Evolutionary conservation across 2,113 vertebrate genomes (phyloP).

Genomic region (Rhabdornis inornatus): DNA sequence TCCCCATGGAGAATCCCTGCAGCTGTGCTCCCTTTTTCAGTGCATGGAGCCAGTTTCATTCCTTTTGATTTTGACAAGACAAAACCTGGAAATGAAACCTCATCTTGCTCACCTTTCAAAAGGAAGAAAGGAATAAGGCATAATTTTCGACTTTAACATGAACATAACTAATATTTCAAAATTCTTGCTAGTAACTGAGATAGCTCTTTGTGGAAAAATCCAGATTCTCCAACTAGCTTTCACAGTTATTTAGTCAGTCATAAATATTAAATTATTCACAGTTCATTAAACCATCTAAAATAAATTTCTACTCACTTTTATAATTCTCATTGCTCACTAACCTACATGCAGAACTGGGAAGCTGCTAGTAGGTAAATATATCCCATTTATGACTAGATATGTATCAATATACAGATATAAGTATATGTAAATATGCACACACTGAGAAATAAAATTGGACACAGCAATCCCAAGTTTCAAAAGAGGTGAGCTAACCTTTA

Average conservation of each 20-base stretch:
- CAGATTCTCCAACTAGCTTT: background rate
- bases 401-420: background rate
- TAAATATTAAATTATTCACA: background rate
- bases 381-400: background rate
- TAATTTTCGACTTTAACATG: background rate
- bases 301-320: background rate
- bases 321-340: background rate
- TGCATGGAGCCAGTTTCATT: background rate
- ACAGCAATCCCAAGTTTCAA: background rate
- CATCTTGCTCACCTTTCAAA: background rate
- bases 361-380: background rate
- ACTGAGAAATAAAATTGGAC: background rate
- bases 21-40: background rate
- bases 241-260: background rate
- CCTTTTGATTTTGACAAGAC: background rate
- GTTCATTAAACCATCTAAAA: background rate
- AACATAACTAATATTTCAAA: background rate
- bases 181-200: background rate
- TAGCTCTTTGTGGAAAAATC: background rate
- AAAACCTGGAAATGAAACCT: background rate
- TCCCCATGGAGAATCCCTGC: background rate
- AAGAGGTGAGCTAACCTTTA: background rate
- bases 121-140: background rate
- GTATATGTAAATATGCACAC: background rate
- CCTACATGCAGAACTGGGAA: background rate